Percentiles rank a stretch among this genome's conserved stretches.
These are phyloP conservation scores for Neopipo cinnamomea DNA, from an alignment of 2,113 vertebrate genomes.

Conservation along the genomic window DNA sequence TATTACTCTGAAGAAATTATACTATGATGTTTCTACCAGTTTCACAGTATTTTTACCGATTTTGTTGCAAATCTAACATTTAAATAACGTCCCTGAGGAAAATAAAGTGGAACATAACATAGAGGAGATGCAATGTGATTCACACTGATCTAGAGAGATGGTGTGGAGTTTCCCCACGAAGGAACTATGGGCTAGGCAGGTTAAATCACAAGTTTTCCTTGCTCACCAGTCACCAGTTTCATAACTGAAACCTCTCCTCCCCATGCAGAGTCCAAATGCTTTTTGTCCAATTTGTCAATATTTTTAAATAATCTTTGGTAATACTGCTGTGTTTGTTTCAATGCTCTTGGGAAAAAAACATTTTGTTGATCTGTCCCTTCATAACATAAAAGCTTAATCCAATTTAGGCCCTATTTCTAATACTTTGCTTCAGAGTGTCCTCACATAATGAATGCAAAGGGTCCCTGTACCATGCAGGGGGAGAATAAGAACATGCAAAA, in stretches of 20 bases:
- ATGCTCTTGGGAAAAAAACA: not conserved
- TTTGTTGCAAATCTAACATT: not conserved
- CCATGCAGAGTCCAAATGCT: not conserved
- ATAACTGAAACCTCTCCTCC: not conserved
- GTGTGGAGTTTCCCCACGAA: not conserved
- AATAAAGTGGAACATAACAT: not conserved
- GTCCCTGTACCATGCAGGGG: not conserved
- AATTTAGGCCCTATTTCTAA: not conserved
- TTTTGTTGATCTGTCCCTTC: not conserved
- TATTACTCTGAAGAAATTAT: not conserved
- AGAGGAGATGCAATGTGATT: not conserved
- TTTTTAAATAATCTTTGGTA: not conserved
- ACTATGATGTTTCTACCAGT: not conserved
- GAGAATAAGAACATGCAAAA: not conserved
- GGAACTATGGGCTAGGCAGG: not conserved
- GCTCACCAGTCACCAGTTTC: not conserved
- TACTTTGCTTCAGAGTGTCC: not conserved
- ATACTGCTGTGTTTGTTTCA: not conserved
- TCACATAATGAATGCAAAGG: not conserved
- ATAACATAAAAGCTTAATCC: not conserved
- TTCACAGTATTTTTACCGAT: not conserved
- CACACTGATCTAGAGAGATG: not conserved
- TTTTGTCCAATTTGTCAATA: not conserved
- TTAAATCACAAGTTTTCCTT: not conserved
- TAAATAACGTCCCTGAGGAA: not conserved